Evolutionary conservation across 2,113 vertebrate species (phyloP).

Genomic region (Callipepla californica): DNA sequence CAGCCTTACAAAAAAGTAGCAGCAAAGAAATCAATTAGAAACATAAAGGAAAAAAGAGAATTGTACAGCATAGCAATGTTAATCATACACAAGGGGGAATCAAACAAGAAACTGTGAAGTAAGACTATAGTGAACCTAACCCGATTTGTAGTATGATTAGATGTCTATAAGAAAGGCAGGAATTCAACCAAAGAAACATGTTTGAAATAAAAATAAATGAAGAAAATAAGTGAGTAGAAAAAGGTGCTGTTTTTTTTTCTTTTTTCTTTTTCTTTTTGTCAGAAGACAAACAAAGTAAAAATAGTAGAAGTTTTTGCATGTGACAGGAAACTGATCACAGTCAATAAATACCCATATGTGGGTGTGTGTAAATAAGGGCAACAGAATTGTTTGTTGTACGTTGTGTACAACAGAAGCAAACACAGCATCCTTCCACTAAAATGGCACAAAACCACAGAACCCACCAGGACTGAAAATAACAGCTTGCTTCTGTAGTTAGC

Average conservation of each 20-base stretch:
- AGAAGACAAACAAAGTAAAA: not conserved
- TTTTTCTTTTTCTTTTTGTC: not conserved
- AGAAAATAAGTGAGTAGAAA: not conserved
- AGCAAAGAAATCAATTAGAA: not conserved
- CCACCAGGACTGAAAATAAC: not conserved
- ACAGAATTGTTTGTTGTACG: not conserved
- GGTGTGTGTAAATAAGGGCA: not conserved
- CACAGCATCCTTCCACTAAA: not conserved
- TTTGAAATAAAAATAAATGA: not conserved
- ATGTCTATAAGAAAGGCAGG: accelerated
- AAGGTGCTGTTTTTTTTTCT: not conserved
- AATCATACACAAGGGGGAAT: not conserved
- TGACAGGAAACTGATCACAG: not conserved
- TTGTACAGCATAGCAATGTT: not conserved
- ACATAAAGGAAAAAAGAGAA: not conserved
- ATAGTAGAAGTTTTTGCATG: not conserved
- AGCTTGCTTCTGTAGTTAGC: constrained; percentile 17
- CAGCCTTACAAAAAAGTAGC: not conserved
- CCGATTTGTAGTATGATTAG: not conserved
- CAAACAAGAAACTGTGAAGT: not conserved
- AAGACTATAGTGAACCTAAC: not conserved
- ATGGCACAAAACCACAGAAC: not conserved
- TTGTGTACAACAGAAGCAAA: not conserved
- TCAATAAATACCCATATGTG: not conserved
- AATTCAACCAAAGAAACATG: not conserved